These are phyloP conservation scores for Gobionotothen gibberifrons DNA, from an alignment of 2,797 vertebrate genomes.

Conservation along the genomic window DNA sequence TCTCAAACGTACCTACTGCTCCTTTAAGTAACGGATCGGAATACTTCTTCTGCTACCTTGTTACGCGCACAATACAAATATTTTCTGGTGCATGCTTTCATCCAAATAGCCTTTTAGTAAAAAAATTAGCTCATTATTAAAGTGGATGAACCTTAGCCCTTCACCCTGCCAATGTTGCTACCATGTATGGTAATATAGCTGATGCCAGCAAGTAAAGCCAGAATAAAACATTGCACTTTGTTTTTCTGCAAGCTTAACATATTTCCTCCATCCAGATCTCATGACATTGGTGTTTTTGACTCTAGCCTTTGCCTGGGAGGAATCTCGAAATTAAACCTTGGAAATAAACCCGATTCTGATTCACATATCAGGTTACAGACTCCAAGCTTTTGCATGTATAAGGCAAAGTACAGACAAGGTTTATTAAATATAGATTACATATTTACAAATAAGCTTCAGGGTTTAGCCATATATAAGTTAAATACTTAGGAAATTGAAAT, in stretches of 20 bases:
- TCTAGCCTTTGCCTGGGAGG: no score
- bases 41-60: no score
- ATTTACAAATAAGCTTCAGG: no score
- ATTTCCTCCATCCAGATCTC: conserved; percentile 16
- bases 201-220: conserved; percentile 23
- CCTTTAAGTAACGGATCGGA: no score
- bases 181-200: conserved; percentile 32
- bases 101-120: conserved; percentile 15
- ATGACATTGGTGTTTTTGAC: not conserved
- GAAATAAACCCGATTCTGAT: not conserved
- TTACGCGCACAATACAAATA: no score
- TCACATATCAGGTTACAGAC: no score
- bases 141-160: conserved; percentile 11
- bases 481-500: not conserved
- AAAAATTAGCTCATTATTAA: conserved; percentile 25
- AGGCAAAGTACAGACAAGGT: no score
- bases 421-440: no score
- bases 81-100: conserved; percentile 28
- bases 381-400: no score
- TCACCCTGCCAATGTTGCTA: conserved; percentile 4
- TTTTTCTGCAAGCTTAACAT: conserved; percentile 15
- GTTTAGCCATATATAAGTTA: no score
- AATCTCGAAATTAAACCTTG: no score
- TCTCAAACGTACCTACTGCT: no score
- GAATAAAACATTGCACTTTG: conserved; percentile 28